Evolutionary conservation across 1,140 invertebrate genomes (phyloP), one percentile per base, ranked within the genome.

Genomic region (Linepithema humile): DNA sequence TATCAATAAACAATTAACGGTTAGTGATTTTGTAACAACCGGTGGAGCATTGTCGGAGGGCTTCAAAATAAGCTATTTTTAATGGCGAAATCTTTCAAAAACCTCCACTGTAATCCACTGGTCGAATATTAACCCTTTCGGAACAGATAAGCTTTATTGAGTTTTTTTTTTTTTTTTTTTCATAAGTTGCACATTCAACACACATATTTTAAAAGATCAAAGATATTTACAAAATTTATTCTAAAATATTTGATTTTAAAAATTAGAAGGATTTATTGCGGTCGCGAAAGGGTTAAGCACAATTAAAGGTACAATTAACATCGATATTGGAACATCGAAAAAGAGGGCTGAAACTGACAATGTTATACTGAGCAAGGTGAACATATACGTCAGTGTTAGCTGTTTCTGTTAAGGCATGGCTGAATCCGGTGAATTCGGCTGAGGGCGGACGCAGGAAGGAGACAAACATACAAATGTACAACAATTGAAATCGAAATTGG

Each of bases 361-460:
- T 94, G 94, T 94, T 89, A 94, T 94, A 94, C 94, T 94, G 94
- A 94, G 94, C 94, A 94, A 94, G 91, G 92, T 94, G 91, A 94
- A 94, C 94, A 94, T 94, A 94, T 94, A 94, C 93, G 91, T 94
- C 94, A 94, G 94, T 94, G 94, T 94, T 94, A 93, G 92, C 91
- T 92, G 74, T 80, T 69, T 75, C 35, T 29, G 78, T 67, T 40
- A 75, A 88, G 80, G 83, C 82, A 82, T 50, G 78, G 26, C 38
- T 70, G 70, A 60, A 77, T 12, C 57, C 64, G 67, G 38, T 12
- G 15, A 69, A 53, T 60, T 59, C 32, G 50, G 38, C 60, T 50
- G 29, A 86, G 80, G 77, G 65, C 65, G 65, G 59, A 85, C 15
- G 32, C 45, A 77, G 38, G 9, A 32, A 59, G 12, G 26, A 45